Percentiles rank a stretch among this genome's conserved stretches.
These are phyloP conservation scores for Ypsolopha scabrella DNA, from an alignment of 2,888 invertebrate genomes.

Conservation along the genomic window DNA sequence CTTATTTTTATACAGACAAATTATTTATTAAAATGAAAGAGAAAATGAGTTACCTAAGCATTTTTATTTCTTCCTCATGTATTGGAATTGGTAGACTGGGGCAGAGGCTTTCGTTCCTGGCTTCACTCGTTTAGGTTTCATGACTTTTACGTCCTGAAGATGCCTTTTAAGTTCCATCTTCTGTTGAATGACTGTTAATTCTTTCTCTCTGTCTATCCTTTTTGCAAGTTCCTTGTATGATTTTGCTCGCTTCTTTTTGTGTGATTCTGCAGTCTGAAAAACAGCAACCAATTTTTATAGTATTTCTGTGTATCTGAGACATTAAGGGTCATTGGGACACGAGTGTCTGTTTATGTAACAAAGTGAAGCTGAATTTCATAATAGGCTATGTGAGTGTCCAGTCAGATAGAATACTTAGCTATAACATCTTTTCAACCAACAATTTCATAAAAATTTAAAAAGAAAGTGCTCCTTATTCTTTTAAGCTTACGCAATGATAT, in stretches of 20 bases:
- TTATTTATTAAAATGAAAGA: constrained; percentile 11
- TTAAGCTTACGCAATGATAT: too few relatives aligned
- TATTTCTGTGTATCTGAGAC: constrained; percentile 6
- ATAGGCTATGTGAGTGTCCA: too few relatives aligned
- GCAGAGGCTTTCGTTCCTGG: constrained; percentile 75
- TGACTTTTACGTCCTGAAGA: constrained; percentile 72
- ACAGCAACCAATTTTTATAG: constrained; percentile 7
- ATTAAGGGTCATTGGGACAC: too few relatives aligned
- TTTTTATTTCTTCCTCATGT: constrained; percentile 81
- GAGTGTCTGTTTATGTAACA: too few relatives aligned
- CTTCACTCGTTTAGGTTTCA: constrained; percentile 75
- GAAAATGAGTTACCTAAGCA: constrained; percentile 6
- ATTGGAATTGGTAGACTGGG: constrained; percentile 84
- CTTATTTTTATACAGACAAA: constrained; percentile 5
- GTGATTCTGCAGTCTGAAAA: constrained; percentile 47
- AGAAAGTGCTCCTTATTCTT: too few relatives aligned
- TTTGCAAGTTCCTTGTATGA: constrained; percentile 81
- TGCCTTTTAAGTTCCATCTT: constrained; percentile 82
- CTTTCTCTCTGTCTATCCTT: constrained; percentile 81
- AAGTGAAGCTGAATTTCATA: too few relatives aligned
- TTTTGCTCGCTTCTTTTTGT: constrained; percentile 72
- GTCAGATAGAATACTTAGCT: too few relatives aligned
- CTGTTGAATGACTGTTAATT: constrained; percentile 79
- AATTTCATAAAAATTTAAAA: too few relatives aligned
- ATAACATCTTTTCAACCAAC: too few relatives aligned